A percentile compares a stretch with the other conserved stretches of the same genome.
These are phyloP conservation scores for Macroramphosus scolopax DNA, from an alignment of 2,797 vertebrate genomes.

Conservation along the genomic window DNA sequence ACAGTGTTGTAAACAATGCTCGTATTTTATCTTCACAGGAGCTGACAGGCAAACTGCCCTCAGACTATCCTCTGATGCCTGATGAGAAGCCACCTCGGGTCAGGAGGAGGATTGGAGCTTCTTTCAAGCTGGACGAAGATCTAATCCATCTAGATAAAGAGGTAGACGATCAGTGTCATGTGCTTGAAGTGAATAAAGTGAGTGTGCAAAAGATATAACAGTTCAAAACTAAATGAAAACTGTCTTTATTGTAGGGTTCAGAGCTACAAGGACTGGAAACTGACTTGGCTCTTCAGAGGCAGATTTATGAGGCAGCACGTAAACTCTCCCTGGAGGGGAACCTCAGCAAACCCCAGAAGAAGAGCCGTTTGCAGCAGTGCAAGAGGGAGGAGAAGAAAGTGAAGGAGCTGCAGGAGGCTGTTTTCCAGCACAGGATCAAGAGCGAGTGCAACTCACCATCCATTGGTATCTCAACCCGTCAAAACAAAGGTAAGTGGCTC, in stretches of 20 bases:
- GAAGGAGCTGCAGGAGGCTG: conserved; percentile 81
- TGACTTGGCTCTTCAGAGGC: conserved; percentile 87
- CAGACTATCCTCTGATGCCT: conserved; percentile 85
- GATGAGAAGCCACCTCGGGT: conserved; percentile 86
- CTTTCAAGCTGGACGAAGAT: conserved; percentile 87
- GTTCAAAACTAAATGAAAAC: conserved; percentile 3
- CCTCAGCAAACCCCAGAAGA: conserved; percentile 83
- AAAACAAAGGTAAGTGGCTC: conserved; percentile 65
- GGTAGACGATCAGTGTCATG: no score
- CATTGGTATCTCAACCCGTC: conserved; percentile 39
- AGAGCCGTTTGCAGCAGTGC: conserved; percentile 83
- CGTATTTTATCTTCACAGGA: conserved; percentile 76
- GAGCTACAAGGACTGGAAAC: conserved; percentile 82
- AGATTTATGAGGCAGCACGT: conserved; percentile 85
- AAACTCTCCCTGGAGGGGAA: conserved; percentile 87
- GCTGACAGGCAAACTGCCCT: conserved; percentile 85
- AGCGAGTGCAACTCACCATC: conserved; percentile 64
- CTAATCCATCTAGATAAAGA: conserved; percentile 77
- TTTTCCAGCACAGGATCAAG: conserved; percentile 76
- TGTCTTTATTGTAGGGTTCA: conserved; percentile 75
- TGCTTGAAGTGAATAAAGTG: no score
- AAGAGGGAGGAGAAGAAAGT: conserved; percentile 87
- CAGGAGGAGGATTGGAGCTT: conserved; percentile 85
- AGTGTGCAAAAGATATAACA: neutral
- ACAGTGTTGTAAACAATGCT: neutral